phyloP scores from a whole-genome alignment of 2,113 vertebrate genomes.

The Physeter macrocephalus region DNA sequence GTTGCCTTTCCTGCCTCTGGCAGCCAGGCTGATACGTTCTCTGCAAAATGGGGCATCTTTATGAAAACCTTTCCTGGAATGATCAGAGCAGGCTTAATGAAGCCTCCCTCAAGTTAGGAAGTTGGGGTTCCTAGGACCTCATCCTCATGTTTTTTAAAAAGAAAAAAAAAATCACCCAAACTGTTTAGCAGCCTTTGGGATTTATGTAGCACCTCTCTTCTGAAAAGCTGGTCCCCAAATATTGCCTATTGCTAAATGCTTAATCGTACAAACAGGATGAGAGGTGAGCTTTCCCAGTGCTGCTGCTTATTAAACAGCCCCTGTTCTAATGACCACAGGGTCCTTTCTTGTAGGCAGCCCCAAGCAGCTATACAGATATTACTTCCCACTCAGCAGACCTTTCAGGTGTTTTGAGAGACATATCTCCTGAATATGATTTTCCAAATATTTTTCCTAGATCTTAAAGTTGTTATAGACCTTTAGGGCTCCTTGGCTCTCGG shows the following conservation, averaged over 20 bases:
- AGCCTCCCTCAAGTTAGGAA: background rate
- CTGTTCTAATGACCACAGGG: background rate
- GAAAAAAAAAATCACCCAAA: background rate
- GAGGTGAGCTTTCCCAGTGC: background rate
- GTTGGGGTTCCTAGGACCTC: background rate
- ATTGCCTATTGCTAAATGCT: background rate
- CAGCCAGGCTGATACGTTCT: slow-evolving; percentile 79
- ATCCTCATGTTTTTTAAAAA: background rate
- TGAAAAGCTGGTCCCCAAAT: background rate
- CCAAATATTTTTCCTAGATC: slow-evolving; percentile 59
- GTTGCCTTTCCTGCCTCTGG: slow-evolving; percentile 82
- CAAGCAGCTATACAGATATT: background rate
- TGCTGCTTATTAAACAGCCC: background rate
- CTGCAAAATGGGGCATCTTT: slow-evolving; percentile 64
- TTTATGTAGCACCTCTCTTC: slow-evolving; percentile 28
- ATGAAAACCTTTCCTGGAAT: slow-evolving; percentile 65
- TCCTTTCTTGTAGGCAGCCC: background rate
- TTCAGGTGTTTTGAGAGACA: slow-evolving; percentile 6
- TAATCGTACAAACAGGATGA: background rate
- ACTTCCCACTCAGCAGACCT: background rate
- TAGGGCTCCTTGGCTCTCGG: slow-evolving; percentile 62
- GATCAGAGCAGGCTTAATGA: slow-evolving; percentile 42
- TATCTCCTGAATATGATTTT: slow-evolving; percentile 60
- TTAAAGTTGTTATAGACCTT: slow-evolving; percentile 58
- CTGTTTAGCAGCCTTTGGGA: background rate